Conservation (phyloP, 2,113 vertebrate genomes). For the Pollimyrus isidori region DNA sequence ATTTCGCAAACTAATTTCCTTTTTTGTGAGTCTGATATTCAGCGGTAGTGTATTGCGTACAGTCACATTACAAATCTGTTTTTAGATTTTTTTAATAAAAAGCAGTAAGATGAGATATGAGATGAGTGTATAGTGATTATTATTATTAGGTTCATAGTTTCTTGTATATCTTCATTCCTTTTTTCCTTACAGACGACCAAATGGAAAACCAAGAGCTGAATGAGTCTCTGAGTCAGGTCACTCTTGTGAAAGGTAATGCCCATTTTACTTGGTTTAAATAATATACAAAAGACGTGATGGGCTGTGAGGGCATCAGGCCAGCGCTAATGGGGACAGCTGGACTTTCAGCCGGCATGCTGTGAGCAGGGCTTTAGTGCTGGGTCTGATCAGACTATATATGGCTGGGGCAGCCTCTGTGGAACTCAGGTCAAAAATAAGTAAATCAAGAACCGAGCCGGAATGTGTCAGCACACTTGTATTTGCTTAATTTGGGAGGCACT, state of each 20-base stretch:
- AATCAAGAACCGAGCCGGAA: neutral
- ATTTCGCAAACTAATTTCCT: neutral
- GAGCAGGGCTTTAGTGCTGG: neutral
- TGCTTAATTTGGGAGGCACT: neutral
- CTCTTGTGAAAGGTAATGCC: constrained; percentile 82
- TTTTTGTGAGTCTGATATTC: neutral
- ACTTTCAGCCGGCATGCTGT: neutral
- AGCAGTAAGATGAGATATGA: neutral
- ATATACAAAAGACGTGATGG: constrained; percentile 8
- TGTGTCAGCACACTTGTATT: neutral
- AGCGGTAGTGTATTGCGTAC: neutral
- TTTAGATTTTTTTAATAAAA: neutral
- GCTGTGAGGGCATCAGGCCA: neutral
- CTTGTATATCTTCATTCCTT: neutral
- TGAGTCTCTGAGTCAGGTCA: constrained; percentile 80
- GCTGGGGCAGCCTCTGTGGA: neutral
- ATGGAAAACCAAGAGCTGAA: constrained; percentile 90
- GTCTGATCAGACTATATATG: neutral
- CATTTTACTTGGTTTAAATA: constrained; percentile 26
- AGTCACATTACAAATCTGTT: neutral
- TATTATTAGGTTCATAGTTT: neutral
- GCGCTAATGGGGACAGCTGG: constrained; percentile 20
- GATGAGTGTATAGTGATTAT: neutral
- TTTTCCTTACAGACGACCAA: constrained; percentile 60
- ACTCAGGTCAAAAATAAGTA: neutral